Evolutionary conservation across 2,888 invertebrate genomes (phyloP).

Genomic region (Embidobia sp.): DNA sequence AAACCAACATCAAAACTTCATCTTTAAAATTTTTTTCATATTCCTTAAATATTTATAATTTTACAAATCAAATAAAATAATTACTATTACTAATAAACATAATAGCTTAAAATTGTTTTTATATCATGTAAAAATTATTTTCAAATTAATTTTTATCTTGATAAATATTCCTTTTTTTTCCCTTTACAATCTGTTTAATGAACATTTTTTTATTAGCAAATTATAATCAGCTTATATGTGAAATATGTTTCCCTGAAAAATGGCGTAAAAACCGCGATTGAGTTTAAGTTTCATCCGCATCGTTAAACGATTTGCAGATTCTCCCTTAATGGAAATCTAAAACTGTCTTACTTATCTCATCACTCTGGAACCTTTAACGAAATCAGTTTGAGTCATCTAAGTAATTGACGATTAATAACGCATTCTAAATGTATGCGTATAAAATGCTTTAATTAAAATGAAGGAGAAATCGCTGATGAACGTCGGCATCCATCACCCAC

Average conservation of each 20-base stretch:
- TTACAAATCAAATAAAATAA: too few species aligned
- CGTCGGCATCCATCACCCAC: slow-evolving; percentile 73
- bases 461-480: slow-evolving; percentile 62
- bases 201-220: too few species aligned
- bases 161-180: too few species aligned
- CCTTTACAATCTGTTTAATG: too few species aligned
- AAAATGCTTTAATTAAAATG: slow-evolving; percentile 74
- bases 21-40: slow-evolving; percentile 14
- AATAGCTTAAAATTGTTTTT: slow-evolving; percentile 6
- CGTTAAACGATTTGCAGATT: slow-evolving; percentile 48
- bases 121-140: slow-evolving; percentile 3
- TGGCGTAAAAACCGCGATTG: slow-evolving; percentile 1
- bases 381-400: slow-evolving; percentile 74
- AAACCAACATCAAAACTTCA: slow-evolving; percentile 23
- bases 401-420: slow-evolving; percentile 79
- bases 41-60: too few species aligned
- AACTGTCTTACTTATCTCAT: slow-evolving; percentile 69
- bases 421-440: slow-evolving; percentile 65
- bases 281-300: slow-evolving; percentile 47
- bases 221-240: slow-evolving; percentile 15
- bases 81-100: too few species aligned
- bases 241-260: too few species aligned
- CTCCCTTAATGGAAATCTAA: slow-evolving; percentile 70
- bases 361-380: slow-evolving; percentile 69
- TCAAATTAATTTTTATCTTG: too few species aligned